phyloP scores from a whole-genome alignment of 2,888 invertebrate genomes.

The Resseliella maxima region DNA sequence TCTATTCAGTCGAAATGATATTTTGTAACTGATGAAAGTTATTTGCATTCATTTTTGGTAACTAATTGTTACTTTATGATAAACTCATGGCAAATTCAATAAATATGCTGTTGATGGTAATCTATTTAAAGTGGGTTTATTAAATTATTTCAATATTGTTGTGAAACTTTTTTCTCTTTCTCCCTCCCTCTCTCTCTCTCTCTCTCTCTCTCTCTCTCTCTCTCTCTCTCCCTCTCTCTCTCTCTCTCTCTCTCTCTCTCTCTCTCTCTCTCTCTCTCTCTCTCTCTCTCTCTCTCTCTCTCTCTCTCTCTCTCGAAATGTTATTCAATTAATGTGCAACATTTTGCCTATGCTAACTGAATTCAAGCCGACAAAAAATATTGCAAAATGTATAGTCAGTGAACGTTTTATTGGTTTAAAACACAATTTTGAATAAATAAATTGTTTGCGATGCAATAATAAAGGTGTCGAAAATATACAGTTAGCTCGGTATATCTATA shows the following conservation, averaged over 20 bases:
- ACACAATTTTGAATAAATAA: not conserved
- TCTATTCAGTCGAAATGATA: slow-evolving; percentile 17
- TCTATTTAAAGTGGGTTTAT: slow-evolving; percentile 49
- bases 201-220: too few species aligned
- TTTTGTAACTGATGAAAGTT: slow-evolving; percentile 38
- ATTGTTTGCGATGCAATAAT: too few species aligned
- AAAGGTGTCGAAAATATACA: not conserved
- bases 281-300: too few species aligned
- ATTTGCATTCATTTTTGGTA: slow-evolving; percentile 42
- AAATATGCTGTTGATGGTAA: slow-evolving; percentile 38
- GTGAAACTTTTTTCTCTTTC: not conserved
- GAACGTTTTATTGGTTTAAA: too few species aligned
- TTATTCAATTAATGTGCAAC: not conserved
- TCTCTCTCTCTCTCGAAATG: too few species aligned
- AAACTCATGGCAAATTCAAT: slow-evolving; percentile 44
- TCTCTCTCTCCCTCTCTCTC: too few species aligned
- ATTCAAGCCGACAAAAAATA: not conserved
- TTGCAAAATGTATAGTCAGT: too few species aligned
- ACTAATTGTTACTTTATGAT: slow-evolving; percentile 39
- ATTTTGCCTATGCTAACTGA: not conserved
- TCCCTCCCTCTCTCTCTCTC: too few species aligned
- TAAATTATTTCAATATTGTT: slow-evolving; percentile 51
- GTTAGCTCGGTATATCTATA: not conserved
- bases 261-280: too few species aligned
- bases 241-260: too few species aligned